Conservation (phyloP, 2,797 vertebrate genomes). For the Aratinga solstitialis region DNA sequence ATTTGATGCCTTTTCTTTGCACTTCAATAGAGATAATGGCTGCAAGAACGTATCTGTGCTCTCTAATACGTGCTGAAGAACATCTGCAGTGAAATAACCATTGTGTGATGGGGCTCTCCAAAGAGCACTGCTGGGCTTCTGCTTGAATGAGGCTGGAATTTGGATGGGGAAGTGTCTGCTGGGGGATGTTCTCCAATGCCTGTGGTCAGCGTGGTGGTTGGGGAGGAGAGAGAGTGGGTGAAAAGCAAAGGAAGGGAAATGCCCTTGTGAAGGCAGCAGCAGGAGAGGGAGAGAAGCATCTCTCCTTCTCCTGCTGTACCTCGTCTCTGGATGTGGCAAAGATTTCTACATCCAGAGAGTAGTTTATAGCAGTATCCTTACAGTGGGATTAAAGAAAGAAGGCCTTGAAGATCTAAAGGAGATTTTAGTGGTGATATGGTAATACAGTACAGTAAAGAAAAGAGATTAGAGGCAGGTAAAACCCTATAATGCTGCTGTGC, state of each 20-base stretch:
- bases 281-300: background rate
- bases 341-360: background rate
- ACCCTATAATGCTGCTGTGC: background rate
- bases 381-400: background rate
- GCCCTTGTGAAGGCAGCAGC: background rate
- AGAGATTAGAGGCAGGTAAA: background rate
- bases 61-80: background rate
- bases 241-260: background rate
- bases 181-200: fast-evolving
- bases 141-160: background rate
- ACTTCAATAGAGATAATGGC: background rate
- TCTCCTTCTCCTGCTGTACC: background rate
- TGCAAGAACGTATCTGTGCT: slow-evolving; percentile 12
- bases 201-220: fast-evolving
- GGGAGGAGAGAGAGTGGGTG: background rate
- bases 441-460: background rate
- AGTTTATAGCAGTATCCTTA: background rate
- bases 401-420: background rate
- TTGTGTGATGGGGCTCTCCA: background rate
- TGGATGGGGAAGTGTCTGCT: fast-evolving
- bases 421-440: background rate
- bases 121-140: background rate
- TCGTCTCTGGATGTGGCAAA: background rate
- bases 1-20: slow-evolving; percentile 34
- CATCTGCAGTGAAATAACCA: background rate